These are phyloP conservation scores for Bombus turneri DNA, from an alignment of 1,140 invertebrate species.

Conservation along the genomic window DNA sequence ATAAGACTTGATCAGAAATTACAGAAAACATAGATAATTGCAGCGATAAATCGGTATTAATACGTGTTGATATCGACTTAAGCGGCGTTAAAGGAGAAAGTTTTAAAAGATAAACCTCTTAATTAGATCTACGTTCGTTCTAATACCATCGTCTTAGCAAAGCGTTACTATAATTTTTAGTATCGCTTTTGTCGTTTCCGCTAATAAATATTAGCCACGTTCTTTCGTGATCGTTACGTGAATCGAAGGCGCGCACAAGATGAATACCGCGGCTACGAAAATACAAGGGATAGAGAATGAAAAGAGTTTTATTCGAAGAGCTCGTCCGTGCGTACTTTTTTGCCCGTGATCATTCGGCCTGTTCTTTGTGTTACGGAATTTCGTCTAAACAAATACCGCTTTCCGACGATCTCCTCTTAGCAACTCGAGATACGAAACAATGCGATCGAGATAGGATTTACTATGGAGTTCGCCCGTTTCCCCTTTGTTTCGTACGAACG, in stretches of 20 bases:
- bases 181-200: too few relatives aligned
- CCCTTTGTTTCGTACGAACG: not conserved
- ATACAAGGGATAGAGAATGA: not conserved
- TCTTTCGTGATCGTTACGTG: not conserved
- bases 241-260: not conserved
- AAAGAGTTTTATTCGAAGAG: conserved; percentile 8
- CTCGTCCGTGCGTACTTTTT: not conserved
- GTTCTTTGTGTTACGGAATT: conserved; percentile 11
- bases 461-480: not conserved
- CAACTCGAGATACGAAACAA: not conserved
- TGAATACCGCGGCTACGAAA: not conserved
- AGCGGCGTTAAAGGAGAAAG: too few relatives aligned
- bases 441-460: conserved; percentile 29
- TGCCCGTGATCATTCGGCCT: not conserved
- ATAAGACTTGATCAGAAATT: not conserved
- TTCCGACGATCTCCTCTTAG: not conserved
- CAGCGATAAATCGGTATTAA: not conserved
- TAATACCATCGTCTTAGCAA: not conserved
- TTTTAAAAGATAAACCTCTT: too few relatives aligned
- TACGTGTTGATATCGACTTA: too few relatives aligned
- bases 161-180: not conserved
- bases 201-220: conserved; percentile 9
- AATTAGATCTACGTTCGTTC: not conserved
- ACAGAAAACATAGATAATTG: not conserved
- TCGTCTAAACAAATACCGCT: conserved; percentile 10